Evolutionary conservation across 2,113 vertebrate species (phyloP).

Genomic region (Clinocottus analis): DNA sequence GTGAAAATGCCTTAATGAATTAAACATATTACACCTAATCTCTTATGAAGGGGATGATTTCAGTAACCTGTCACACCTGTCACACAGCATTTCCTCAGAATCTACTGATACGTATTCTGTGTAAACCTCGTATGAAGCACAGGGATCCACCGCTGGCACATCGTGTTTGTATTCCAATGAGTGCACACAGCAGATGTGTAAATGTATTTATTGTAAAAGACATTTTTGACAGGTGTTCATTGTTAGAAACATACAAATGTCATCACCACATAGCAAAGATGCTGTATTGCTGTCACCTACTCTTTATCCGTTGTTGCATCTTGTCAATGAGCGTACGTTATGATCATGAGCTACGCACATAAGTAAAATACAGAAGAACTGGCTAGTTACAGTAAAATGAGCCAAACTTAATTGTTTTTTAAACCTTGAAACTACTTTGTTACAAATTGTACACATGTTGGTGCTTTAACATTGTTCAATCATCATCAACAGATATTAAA

Average conservation of each 20-base stretch:
- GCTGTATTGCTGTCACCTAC: slow-evolving; percentile 43
- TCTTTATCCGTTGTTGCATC: slow-evolving; percentile 32
- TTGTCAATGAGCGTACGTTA: slow-evolving; percentile 29
- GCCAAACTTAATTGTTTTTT: slow-evolving; percentile 20
- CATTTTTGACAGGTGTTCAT: slow-evolving; percentile 63
- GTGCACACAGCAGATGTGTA: slow-evolving; percentile 47
- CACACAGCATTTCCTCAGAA: slow-evolving; percentile 49
- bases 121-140: slow-evolving; percentile 10
- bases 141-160: not conserved
- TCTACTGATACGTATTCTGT: slow-evolving; percentile 24
- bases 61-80: slow-evolving; percentile 55
- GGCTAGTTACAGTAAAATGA: slow-evolving; percentile 48
- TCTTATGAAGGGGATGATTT: slow-evolving; percentile 42
- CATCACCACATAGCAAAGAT: slow-evolving; percentile 50
- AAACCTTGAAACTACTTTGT: not conserved
- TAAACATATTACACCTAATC: slow-evolving; percentile 63
- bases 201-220: slow-evolving; percentile 67
- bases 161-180: slow-evolving; percentile 15
- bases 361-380: slow-evolving; percentile 10
- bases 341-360: slow-evolving; percentile 26
- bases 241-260: slow-evolving; percentile 52
- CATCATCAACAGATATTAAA: not conserved
- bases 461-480: not conserved
- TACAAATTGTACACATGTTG: not conserved
- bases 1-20: slow-evolving; percentile 49